These are phyloP conservation scores for Dasypogon diadema DNA, from an alignment of 2,888 invertebrate genomes.

Conservation along the genomic window DNA sequence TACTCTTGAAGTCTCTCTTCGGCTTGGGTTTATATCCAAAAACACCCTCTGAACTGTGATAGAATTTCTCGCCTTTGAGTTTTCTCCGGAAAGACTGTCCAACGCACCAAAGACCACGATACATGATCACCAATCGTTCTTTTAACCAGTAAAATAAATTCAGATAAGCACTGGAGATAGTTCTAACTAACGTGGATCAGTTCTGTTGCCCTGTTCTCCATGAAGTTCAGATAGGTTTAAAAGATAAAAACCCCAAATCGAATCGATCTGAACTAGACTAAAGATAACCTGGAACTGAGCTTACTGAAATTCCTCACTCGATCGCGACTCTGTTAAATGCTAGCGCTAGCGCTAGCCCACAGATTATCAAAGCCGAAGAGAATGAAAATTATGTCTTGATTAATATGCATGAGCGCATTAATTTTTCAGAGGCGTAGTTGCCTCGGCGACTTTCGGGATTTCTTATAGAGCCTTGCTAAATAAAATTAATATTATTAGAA, in stretches of 20 bases:
- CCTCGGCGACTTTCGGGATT: no score
- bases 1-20: constrained; percentile 64
- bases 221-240: no score
- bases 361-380: no score
- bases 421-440: not conserved
- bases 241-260: not conserved
- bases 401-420: not conserved
- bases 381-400: not conserved
- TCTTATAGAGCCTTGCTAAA: no score
- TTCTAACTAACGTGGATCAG: not conserved
- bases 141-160: not conserved
- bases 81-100: not conserved
- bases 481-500: no score
- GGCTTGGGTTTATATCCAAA: constrained; percentile 65
- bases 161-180: not conserved
- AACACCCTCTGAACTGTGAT: constrained; percentile 66
- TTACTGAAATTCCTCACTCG: not conserved
- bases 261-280: not conserved
- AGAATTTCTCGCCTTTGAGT: constrained; percentile 54
- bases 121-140: constrained; percentile 4
- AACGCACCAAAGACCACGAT: not conserved
- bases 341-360: no score
- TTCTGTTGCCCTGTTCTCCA: not conserved
- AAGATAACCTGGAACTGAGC: not conserved
- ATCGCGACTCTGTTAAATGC: not conserved